Conservation (phyloP, 2,888 invertebrate genomes). For the Cataglyphis rosenhaueri region DNA sequence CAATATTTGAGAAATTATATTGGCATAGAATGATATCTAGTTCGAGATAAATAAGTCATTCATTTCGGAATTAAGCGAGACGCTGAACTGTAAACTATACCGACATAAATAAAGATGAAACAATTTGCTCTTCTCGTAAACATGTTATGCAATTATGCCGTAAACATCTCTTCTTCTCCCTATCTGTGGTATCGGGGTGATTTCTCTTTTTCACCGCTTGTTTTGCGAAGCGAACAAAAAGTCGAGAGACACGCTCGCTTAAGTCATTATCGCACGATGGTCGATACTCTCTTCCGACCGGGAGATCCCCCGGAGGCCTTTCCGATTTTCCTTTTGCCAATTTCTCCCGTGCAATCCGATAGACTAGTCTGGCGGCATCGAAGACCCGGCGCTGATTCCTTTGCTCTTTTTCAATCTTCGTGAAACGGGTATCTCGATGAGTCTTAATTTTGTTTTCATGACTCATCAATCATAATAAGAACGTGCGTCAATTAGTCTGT, state of each 20-base stretch:
- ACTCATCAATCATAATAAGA: slow-evolving; percentile 14
- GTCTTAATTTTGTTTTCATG: slow-evolving; percentile 61
- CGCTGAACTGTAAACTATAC: not conserved
- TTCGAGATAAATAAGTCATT: slow-evolving; percentile 6
- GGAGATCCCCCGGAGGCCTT: slow-evolving; percentile 29
- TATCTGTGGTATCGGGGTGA: slow-evolving; percentile 22
- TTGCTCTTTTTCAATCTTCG: not conserved
- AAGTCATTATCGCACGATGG: slow-evolving; percentile 48
- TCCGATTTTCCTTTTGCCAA: slow-evolving; percentile 68
- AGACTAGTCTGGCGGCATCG: slow-evolving; percentile 53
- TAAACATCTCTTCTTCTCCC: not conserved
- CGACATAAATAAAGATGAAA: not conserved
- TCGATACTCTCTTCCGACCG: slow-evolving; percentile 12
- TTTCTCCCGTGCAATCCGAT: slow-evolving; percentile 60
- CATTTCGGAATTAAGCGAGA: not conserved
- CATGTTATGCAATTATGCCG: not conserved
- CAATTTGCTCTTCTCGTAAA: not conserved
- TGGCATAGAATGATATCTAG: not conserved
- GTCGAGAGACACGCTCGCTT: slow-evolving; percentile 43
- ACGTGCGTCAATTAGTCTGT: slow-evolving; percentile 16
- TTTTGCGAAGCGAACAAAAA: slow-evolving; percentile 58
- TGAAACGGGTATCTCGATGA: slow-evolving; percentile 22
- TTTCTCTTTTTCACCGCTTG: slow-evolving; percentile 66
- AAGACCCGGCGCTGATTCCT: not conserved
- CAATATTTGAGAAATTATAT: not conserved